phyloP scores from a whole-genome alignment of 1,140 invertebrate species.

The Aphis gossypii region DNA sequence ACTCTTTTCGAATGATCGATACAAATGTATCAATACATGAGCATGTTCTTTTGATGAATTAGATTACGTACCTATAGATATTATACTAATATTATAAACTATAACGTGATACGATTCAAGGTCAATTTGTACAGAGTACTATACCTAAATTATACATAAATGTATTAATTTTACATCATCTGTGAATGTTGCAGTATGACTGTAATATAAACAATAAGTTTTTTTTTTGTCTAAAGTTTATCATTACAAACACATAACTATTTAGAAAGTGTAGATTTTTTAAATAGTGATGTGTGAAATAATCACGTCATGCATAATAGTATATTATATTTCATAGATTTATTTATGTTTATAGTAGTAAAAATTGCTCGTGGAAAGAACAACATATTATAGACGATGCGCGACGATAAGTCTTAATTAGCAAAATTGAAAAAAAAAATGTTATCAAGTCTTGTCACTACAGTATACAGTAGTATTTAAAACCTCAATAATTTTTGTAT shows the following conservation, averaged over 20 bases:
- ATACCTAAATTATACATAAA: neutral
- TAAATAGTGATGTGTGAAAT: slow-evolving; percentile 6
- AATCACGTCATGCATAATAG: slow-evolving; percentile 20
- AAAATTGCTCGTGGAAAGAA: neutral
- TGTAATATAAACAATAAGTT: neutral
- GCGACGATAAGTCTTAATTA: neutral
- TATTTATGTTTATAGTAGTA: neutral
- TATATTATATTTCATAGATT: neutral
- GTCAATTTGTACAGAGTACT: neutral
- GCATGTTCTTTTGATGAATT: neutral
- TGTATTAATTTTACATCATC: neutral
- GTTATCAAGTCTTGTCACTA: neutral
- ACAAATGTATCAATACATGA: neutral
- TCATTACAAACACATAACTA: neutral
- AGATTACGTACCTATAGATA: neutral
- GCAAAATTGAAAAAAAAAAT: neutral
- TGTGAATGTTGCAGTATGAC: neutral
- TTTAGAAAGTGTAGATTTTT: slow-evolving; percentile 32
- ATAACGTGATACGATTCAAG: neutral
- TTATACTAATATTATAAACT: neutral
- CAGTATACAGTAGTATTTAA: too few species aligned
- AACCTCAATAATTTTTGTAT: neutral
- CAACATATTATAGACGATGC: neutral
- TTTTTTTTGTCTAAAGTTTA: slow-evolving; percentile 34
- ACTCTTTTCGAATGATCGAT: slow-evolving; percentile 46